Evolutionary conservation across 2,113 vertebrate species (phyloP), one percentile per base, ranked within the genome.

Genomic region (Boulengeromyrus knoepffleri): DNA sequence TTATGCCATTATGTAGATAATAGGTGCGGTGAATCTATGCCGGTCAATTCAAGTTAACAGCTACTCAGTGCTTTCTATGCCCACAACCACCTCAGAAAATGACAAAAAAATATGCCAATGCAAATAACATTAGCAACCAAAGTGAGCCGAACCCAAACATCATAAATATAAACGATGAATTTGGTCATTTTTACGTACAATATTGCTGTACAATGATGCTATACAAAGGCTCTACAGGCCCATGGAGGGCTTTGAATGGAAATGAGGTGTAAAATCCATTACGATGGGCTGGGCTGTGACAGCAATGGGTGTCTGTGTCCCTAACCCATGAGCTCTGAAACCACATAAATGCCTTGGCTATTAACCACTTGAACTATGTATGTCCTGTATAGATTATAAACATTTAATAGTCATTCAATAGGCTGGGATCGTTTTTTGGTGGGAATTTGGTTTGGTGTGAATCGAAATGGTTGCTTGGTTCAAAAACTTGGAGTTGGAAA

Each of bases 231-330:
- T 80, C 13, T 80, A 80, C 74, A 42, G 36, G 74, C 74, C 74
- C 36, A 80, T 42, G 31, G 7, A 86, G 24, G 84, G 47, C 42
- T 47, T 86, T 86, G 84, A 86, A 50, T 86, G 84, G 24, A 86
- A 47, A 86, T 86, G 84, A 86, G n/a, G 84, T 50, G 47, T 86
- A 47, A 86, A 86, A 31, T 86, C 84, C 84, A 86, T 86, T 86
- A 47, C 47, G 45, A 27, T 27, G 84, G 84, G 24, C 83, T 12
- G 83, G 83, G 83, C 42, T 24, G 45, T 49, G 24, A 86, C 84
- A 49, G 84, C 84, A 86, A 17, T 86, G 84, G 17, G 42, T 85
- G 83, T 85, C 21, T 85, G 83, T 85, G 83, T 85, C 74, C 31
- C 74, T 39, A 42, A 80, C 83, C 83, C 83, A 85, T 47, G 45